These are phyloP conservation scores for Microplitis demolitor DNA, from an alignment of 1,140 invertebrate genomes.

Conservation along the genomic window DNA sequence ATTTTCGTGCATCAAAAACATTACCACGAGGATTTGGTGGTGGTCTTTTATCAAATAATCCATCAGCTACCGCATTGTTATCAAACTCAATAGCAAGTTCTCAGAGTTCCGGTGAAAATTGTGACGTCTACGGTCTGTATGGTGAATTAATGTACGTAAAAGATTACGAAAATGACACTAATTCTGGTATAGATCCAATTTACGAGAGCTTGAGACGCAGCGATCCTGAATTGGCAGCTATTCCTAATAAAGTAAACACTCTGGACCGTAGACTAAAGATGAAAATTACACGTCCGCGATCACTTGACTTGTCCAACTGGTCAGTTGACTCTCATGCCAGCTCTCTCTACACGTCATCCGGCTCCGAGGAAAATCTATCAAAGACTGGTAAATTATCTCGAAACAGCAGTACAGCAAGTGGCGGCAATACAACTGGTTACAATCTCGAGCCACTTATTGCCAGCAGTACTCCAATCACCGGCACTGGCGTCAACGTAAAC, in stretches of 20 bases:
- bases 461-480: slow-evolving; percentile 21
- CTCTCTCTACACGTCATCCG: slow-evolving; percentile 78
- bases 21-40: slow-evolving; percentile 72
- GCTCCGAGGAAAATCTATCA: slow-evolving; percentile 80
- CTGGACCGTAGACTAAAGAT: slow-evolving; percentile 77
- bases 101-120: slow-evolving; percentile 69
- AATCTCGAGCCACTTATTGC: slow-evolving; percentile 20
- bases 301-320: slow-evolving; percentile 84
- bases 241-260: slow-evolving; percentile 80
- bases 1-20: slow-evolving; percentile 76
- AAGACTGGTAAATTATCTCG: slow-evolving; percentile 69
- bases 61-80: slow-evolving; percentile 54
- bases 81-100: slow-evolving; percentile 64
- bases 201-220: slow-evolving; percentile 77
- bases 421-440: slow-evolving; percentile 53
- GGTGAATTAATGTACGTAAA: slow-evolving; percentile 88
- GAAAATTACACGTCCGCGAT: slow-evolving; percentile 79
- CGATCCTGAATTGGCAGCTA: slow-evolving; percentile 81
- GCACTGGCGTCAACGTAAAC: slow-evolving; percentile 23
- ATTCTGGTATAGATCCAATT: slow-evolving; percentile 71
- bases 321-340: slow-evolving; percentile 85
- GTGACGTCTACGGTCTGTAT: slow-evolving; percentile 88
- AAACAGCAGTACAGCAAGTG: slow-evolving; percentile 74
- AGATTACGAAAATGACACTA: slow-evolving; percentile 81
- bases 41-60: slow-evolving; percentile 30